Base-by-base conservation (phyloP, 2,113 vertebrate species). In the Acrocephalus arundinaceus region DNA sequence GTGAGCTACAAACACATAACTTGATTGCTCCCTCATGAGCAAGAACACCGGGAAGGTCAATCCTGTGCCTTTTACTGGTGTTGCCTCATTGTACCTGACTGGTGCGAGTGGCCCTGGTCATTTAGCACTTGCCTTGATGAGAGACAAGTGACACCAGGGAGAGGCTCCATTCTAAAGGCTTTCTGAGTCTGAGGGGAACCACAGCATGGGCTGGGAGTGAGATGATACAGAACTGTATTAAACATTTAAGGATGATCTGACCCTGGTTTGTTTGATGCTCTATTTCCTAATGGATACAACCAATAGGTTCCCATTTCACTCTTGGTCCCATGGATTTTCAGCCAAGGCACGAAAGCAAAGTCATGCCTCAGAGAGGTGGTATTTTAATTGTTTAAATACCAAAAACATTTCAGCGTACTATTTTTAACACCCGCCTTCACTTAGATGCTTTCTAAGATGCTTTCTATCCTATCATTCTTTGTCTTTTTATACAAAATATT, bases 181-280 rank as follows among this genome's bases (percentile, higher is more conserved):
- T 15, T 94, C 93, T 90, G 94, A 90, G 90, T 92, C 67, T 55
- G 89, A 96, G 72, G 43, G 85, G 92, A 70, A 46, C 45, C 13
- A 2, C 43, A 54, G 61, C 72, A 9, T 65, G 87, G 66, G 70
- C 59, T 63, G 35, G 61, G 45, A 90, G 54, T 22, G 54, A 96
- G 43, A 48, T 49, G 48, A 94, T 87, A 70, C 37, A 55, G 58
- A 87, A 35, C 80, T 41, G 27, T 72, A 95, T 96, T 87, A 96
- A 96, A 97, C 78, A 88, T 96, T 96, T 95, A 96, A 90, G 92
- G 78, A 92, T 82, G 74, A 84, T 85, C 62, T 97, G 90, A 90
- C 58, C 39, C 59, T 58, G 27, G 27, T 46, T 74, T 88, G 48
- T 93, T 95, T 94, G 85, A 63, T 95, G 85, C 71, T 93, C 81